These are phyloP conservation scores for Coracopsis vasa DNA, from an alignment of 2,113 vertebrate genomes.

Conservation along the genomic window DNA sequence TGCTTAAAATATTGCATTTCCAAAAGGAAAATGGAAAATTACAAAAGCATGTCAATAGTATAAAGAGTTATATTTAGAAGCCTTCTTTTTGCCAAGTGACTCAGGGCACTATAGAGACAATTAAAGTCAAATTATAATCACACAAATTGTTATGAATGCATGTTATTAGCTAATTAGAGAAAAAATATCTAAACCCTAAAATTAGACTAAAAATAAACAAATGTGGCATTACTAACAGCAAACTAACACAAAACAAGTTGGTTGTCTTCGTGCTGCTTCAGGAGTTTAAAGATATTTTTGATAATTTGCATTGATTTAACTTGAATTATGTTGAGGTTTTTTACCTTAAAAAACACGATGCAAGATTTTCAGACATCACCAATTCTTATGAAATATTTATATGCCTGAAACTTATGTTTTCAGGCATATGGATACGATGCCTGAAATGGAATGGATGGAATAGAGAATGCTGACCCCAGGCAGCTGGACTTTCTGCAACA, in stretches of 20 bases:
- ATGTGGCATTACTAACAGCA: background rate
- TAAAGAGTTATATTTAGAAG: background rate
- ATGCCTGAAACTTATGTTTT: background rate
- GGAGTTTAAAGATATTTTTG: background rate
- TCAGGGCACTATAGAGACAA: background rate
- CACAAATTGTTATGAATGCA: slow-evolving; percentile 9
- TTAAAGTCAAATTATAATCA: slow-evolving; percentile 31
- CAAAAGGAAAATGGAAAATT: background rate
- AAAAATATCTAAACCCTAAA: background rate
- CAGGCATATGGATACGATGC: background rate
- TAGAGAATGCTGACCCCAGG: background rate
- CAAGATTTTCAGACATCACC: background rate
- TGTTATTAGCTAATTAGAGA: slow-evolving; percentile 16
- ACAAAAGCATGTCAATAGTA: background rate
- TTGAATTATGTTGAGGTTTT: background rate
- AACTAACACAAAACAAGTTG: background rate
- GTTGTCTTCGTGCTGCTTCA: background rate
- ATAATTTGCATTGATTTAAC: background rate
- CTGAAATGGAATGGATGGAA: background rate
- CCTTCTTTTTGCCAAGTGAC: background rate
- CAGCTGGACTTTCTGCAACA: background rate
- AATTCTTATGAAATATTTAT: background rate
- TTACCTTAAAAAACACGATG: background rate
- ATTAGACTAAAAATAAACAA: background rate
- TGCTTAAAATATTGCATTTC: background rate